Base-by-base conservation (phyloP, 1,140 invertebrate species). In the Chrysomallon squamiferum region DNA sequence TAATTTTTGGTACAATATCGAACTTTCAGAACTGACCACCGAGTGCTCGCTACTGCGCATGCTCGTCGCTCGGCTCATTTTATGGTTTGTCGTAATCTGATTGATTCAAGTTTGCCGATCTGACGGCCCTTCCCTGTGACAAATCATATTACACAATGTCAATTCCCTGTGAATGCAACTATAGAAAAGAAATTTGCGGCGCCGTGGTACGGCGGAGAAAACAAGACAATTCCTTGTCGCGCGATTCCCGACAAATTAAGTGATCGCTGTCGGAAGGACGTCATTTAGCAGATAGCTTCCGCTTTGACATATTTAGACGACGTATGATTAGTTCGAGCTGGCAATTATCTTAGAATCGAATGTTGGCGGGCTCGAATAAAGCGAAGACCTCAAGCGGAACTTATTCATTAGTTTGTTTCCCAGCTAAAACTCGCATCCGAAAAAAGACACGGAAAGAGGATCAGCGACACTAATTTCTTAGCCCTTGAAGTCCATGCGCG, bases 181-280 rank as follows among this genome's bases (percentile, higher is more conserved):
- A 54, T 54, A 54, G 22, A 54, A 54, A 30, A 27, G 18, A 54
- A 54, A 54, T 54, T 54, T 30, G 22, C 3, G 29, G n/a, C 50
- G 22, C 22, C 29, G 22, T 27, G 50, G 29, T 27, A 27, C 15
- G 22, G 50, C 22, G 22, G 29, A 30, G 50, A 20, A 25, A 54
- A 54, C 50, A 54, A 30, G 50, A 25, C 25, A 54, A 54, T 54
- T 22, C 50, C 22, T 54, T 22, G 50, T 54, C 22, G 50, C 29
- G n/a, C 50, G 29, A 54, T 54, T 54, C 50, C n/a, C 50, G 50
- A 30, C 22, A 54, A 54, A 54, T 54, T 54, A 54, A 54, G n/a
- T 54, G 50, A 54, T 54, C 50, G 29, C 29, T 30, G 50, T 27
- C 35, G 50, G 50, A 27, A 54, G 22, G 22, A n/a, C 29, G 50